Evolutionary conservation across 92 coral and sea anemone species (phyloP), one percentile per base, ranked within the genome.

Genomic region (Porites divaricata): DNA sequence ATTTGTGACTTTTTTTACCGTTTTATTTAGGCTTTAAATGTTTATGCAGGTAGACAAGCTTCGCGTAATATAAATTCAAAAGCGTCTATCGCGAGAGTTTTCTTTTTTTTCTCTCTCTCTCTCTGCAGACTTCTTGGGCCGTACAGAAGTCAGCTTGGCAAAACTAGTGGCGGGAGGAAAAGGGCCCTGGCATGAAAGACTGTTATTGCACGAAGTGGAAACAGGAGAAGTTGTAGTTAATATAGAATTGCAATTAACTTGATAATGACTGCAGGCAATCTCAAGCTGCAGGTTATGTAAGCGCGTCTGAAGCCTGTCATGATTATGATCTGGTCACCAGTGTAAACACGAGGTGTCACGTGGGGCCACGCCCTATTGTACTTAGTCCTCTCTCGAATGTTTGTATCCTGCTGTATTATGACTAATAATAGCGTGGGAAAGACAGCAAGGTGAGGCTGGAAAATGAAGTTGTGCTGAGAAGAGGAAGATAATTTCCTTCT

Each of bases 201-300:
- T 94, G 54, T 77, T 94, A 17, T 79, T 96, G 21, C 93, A 96
- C 72, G 99, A 96, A 83, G 99, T 96, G 35, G 72, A 90, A 35
- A 94, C 98, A 6, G 99, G 99, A 56, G 99, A 96, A 88, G 92
- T 96, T 54, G 64, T 96, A 35, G 89, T 96, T n/a, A 83, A 79
- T 14, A 88, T 96, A 8, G 99, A 94, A 77, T 85, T 96, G 7
- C 93, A 90, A 65, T 59, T 75, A 74, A 14, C 28, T 64, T 63
- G 3, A 25, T 75, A 56, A 24, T 68, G 76, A 75, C 50, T 82
- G 71, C 65, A 81, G 22, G 24, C 1, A 17, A 72, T 22, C 56
- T 61, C 25, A 63, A 15, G 13, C 8, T 12, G 50, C 54, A 23
- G 49, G 63, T 22, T 71, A 62, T 15, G 13, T 1, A 41, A 77